Conservation (phyloP, 2,888 invertebrate species). For the Reticulitermes lucifugus region DNA sequence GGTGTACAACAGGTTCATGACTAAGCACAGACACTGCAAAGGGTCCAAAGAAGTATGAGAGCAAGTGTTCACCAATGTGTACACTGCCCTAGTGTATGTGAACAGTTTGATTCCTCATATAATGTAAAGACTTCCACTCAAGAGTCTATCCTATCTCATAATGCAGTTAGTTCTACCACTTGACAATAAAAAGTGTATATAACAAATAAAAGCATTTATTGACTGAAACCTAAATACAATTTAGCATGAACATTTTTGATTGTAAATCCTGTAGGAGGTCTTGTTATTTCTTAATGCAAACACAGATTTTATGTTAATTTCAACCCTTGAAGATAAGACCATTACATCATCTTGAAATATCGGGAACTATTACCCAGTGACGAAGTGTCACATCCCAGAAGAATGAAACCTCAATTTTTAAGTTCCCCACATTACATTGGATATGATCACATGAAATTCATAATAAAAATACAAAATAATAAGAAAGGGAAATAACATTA, state of each 20-base stretch:
- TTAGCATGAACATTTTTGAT: conserved; percentile 9
- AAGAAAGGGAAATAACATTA: neutral
- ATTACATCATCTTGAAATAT: no score
- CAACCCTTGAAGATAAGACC: no score
- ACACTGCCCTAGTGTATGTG: no score
- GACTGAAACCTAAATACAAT: conserved; percentile 47
- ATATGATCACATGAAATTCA: neutral
- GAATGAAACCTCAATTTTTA: neutral
- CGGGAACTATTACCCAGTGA: no score
- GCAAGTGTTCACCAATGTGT: no score
- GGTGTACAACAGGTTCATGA: no score
- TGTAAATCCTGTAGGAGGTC: neutral
- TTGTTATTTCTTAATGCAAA: neutral
- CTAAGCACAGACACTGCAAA: no score
- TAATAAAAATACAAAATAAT: neutral
- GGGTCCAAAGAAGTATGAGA: no score
- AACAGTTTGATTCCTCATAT: no score
- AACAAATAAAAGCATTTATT: conserved; percentile 49
- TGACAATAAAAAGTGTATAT: neutral
- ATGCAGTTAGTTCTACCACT: neutral
- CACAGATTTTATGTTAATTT: no score
- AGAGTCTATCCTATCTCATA: neutral
- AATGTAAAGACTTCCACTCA: no score
- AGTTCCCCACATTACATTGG: neutral
- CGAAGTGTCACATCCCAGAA: no score